phyloP scores from a whole-genome alignment of 2,888 invertebrate species.

The Glyphotaelius pellucidus region DNA sequence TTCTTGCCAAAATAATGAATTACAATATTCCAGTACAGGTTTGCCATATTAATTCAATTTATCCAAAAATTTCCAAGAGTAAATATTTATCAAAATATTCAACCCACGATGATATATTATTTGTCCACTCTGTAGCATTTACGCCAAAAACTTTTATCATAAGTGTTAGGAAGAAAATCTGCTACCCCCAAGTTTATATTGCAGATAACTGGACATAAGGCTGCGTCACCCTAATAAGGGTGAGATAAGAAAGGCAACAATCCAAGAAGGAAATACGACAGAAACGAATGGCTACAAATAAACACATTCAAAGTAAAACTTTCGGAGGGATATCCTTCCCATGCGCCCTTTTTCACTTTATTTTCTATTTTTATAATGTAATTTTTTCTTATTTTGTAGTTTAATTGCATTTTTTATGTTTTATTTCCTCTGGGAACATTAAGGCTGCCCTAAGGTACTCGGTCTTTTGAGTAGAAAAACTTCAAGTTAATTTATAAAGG shows the following conservation, averaged over 20 bases:
- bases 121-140: not conserved
- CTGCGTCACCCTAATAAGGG: slow-evolving; percentile 6
- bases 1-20: too few relatives aligned
- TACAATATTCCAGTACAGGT: not conserved
- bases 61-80: not conserved
- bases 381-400: slow-evolving; percentile 59
- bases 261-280: not conserved
- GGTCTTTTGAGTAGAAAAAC: not conserved
- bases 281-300: slow-evolving; percentile 62
- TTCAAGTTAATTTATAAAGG: slow-evolving; percentile 40
- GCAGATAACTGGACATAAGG: slow-evolving; percentile 42
- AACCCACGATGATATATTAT: not conserved
- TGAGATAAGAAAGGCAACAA: slow-evolving; percentile 34
- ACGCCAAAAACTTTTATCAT: not conserved
- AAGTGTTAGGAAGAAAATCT: not conserved
- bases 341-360: slow-evolving; percentile 20
- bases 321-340: slow-evolving; percentile 50
- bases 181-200: not conserved
- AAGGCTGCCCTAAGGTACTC: slow-evolving; percentile 22
- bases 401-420: slow-evolving; percentile 60
- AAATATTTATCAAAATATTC: not conserved
- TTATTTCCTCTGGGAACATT: slow-evolving; percentile 48
- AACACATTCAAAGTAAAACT: slow-evolving; percentile 60
- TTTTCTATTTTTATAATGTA: slow-evolving; percentile 56
- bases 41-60: not conserved